Base-by-base conservation (phyloP, 1,140 invertebrate genomes). In the Vanessa atalanta region DNA sequence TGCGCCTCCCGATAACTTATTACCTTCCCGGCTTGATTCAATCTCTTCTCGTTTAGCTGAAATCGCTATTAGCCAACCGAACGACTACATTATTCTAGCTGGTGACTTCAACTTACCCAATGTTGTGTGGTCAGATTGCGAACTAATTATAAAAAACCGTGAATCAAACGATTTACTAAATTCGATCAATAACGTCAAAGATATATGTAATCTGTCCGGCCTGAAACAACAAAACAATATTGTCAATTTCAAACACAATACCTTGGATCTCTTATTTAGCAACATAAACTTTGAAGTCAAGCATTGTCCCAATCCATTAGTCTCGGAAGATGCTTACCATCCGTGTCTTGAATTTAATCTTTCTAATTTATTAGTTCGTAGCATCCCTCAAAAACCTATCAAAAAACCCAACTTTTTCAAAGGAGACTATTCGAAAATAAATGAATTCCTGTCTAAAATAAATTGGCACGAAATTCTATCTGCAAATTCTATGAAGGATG, bases 21-120 rank as follows among this genome's bases (percentile, higher is more conserved):
- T 20, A 20, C 20, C 20, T 20, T 20, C 20, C 14, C 64, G 66
- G 26, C 66, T 48, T 57, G 65, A 69, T 57, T 47, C 11, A 31
- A 61, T 65, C 48, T 65, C 50, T 14, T 60, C 26, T 14, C 48
- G 57, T 13, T n/a, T 73, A 11, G 50, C 48, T 60, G 16, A 53
- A 43, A 43, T 67, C 15, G 12, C 50, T 16, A 20, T 47, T 9
- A 20, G 2, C 3, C 26, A 50, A 37, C 70, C 73, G 1, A 47
- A 73, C 23, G 73, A 78, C 13, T 63, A 78, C 31, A 70, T 67
- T 61, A 20, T 78, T 66, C 14, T 78, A 15, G 66, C 70, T 31
- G 77, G 73, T 7, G 73, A 78, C 23, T 79, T 79, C 13, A 79
- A 79, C n/a, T 15, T 76, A 37, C 50, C 67, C 7, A 63, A 57